Evolutionary conservation across 2,888 invertebrate genomes (phyloP).

Genomic region (Micoletzkya japonica): DNA sequence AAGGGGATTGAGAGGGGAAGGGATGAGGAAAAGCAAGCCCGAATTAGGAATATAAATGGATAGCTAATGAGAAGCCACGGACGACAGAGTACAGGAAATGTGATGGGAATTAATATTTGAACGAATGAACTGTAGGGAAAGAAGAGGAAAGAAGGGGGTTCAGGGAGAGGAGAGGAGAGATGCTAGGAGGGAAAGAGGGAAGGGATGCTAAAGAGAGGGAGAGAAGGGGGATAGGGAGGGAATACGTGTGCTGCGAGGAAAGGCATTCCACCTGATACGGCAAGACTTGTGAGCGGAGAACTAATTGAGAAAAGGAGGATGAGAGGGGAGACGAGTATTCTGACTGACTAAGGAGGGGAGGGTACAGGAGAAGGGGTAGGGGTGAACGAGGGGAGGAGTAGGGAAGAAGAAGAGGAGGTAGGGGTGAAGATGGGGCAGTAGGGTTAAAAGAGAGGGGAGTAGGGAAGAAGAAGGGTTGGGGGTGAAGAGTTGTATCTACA

Average conservation of each 20-base stretch:
- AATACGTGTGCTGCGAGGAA: not conserved
- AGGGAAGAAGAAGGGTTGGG: conserved; percentile 8
- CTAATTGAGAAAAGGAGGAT: not conserved
- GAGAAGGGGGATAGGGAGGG: not conserved
- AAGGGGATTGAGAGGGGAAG: too few species aligned
- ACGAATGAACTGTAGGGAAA: not conserved
- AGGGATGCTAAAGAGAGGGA: not conserved
- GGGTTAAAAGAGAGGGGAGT: conserved; percentile 18
- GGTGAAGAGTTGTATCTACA: not conserved
- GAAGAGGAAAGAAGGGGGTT: conserved; percentile 24
- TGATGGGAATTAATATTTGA: too few species aligned
- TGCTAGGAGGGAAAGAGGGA: conserved; percentile 2
- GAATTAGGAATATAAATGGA: too few species aligned
- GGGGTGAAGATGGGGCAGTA: conserved; percentile 12
- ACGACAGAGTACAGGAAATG: too few species aligned
- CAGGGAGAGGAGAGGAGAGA: conserved; percentile 2
- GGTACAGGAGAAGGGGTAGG: conserved; percentile 1
- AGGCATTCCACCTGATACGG: not conserved
- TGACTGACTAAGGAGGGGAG: not conserved
- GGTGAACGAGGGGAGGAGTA: conserved; percentile 2
- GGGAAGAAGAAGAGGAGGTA: conserved; percentile 4
- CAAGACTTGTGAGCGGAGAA: not conserved
- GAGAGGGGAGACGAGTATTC: not conserved
- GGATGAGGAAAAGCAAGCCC: too few species aligned
- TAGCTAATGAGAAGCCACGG: too few species aligned